Evolutionary conservation across 2,113 vertebrate species (phyloP), one percentile per base, ranked within the genome.

Genomic region (Ursus arctos): DNA sequence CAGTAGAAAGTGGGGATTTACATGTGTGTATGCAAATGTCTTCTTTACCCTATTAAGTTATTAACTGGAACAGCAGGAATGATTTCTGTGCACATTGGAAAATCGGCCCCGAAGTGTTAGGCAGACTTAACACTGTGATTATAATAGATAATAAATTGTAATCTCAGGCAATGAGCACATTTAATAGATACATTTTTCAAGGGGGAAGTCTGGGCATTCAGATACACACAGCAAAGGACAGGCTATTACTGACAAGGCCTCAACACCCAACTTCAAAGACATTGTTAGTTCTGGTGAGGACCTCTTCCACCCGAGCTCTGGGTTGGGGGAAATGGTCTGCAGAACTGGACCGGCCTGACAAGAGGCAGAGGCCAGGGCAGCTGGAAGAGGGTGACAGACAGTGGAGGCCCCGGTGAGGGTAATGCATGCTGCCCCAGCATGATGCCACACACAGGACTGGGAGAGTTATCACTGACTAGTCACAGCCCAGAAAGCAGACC

Each of bases 51-150:
- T 96, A 76, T 91, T 95, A 97, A 93, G 94, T 94, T 97, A 96
- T 94, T 96, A 97, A 89, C 88, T 47, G 72, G 55, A 96, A 95
- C 95, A 97, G 97, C 86, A 92, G 97, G 97, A 16, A 89, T 43
- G 5, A 63, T 91, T 95, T 97, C 94, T 90, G 74, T 67, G 53
- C 80, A 77, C 72, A 49, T 24, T 92, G 81, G 91, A 87, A 98
- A 97, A 92, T 36, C 4, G 26, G 89, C 74, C 86, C 91, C 89
- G 61, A 87, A 96, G 89, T 93, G 86, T 95, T 76, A 94, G 96
- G 83, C 80, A 91, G 91, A 71, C 80, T 92, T 91, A 92, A 83
- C 82, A 65, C 77, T 95, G 95, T 97, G 94, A 95, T 65, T 88
- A 77, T 76, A 93, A 93, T 47, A 93, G 85, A 92, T 74, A 85